These are phyloP conservation scores for Thunnus albacares DNA, from an alignment of 2,797 vertebrate genomes.

Conservation along the genomic window DNA sequence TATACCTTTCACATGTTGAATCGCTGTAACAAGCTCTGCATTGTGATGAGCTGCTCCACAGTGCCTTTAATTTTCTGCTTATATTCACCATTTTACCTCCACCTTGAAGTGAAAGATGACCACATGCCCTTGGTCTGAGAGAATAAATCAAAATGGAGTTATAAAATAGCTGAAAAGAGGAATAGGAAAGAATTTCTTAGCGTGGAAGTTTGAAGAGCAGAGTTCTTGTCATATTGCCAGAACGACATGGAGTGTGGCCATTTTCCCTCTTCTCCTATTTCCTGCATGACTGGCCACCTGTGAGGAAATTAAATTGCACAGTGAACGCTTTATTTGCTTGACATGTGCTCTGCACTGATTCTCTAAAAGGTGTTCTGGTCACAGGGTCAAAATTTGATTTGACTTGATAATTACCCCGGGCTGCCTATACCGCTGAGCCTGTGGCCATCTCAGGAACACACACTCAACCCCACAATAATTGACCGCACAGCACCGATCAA, in stretches of 20 bases:
- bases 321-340: slow-evolving; percentile 64
- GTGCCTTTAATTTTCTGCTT: slow-evolving; percentile 28
- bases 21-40: neutral
- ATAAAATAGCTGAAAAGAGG: slow-evolving; percentile 15
- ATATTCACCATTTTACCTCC: slow-evolving; percentile 23
- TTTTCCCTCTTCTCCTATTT: slow-evolving; percentile 44
- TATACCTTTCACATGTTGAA: neutral
- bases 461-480: slow-evolving; percentile 20
- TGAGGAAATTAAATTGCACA: slow-evolving; percentile 56
- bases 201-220: slow-evolving; percentile 39
- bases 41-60: slow-evolving; percentile 16
- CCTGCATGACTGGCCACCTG: slow-evolving; percentile 47
- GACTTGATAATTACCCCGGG: slow-evolving; percentile 57
- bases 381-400: slow-evolving; percentile 56
- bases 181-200: slow-evolving; percentile 23
- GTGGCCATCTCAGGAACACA: slow-evolving; percentile 28
- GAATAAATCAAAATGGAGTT: slow-evolving; percentile 41
- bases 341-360: slow-evolving; percentile 46
- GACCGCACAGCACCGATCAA: neutral
- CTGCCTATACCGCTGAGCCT: slow-evolving; percentile 21
- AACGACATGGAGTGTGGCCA: slow-evolving; percentile 14
- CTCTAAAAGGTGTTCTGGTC: slow-evolving; percentile 51
- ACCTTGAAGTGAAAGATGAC: slow-evolving; percentile 18
- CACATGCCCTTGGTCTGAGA: slow-evolving; percentile 22
- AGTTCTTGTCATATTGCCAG: slow-evolving; percentile 40